Evolutionary conservation across 2,888 invertebrate genomes (phyloP), one percentile per base, ranked within the genome.

Genomic region (Nycteola revayana): DNA sequence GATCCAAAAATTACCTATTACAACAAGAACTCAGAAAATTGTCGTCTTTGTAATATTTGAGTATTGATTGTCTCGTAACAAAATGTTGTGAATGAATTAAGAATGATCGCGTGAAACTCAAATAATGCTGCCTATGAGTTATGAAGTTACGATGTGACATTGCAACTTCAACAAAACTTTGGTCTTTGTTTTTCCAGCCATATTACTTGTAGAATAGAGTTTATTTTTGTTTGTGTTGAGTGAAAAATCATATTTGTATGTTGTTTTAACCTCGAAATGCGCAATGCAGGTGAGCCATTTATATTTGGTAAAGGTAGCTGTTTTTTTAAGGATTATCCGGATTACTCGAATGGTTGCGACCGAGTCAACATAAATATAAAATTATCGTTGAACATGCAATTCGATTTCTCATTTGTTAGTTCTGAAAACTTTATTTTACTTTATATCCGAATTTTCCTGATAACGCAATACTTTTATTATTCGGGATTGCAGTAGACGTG

Each of bases 221-320:
- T 30, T 8, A 35, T 1, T 42, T 33, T 52, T 25, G 34, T 17
- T 20, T 32, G 10, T 25, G 0, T 0, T 7, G 6, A 3, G 3
- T 9, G 28, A 25, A 21, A 8, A 14, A n/a, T 33, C 32, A 26
- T 21, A 18, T 29, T 54, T 43, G 47, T 28, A 24, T 39, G 23
- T 45, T 36, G 40, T 45, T 47, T 34, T 39, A 55, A 49, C 29
- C n/a, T n/a, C n/a, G n/a, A 55, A 64, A 53, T 62, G 61, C 65
- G 66, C 71, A 68, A 47, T 70, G 71, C 71, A 61, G 68, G 47
- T 55, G 34, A 37, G 28, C 34, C 25, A 32, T 44, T 40, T 32
- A 26, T 30, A 42, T 55, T 51, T 41, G 32, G 37, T 47, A 36
- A 46, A 54, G 48, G 49, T 48, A 50, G 36, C 20, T 41, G 48